Evolutionary conservation across 2,113 vertebrate species (phyloP), one percentile per base, ranked within the genome.

Genomic region (Calidris pygmaea): DNA sequence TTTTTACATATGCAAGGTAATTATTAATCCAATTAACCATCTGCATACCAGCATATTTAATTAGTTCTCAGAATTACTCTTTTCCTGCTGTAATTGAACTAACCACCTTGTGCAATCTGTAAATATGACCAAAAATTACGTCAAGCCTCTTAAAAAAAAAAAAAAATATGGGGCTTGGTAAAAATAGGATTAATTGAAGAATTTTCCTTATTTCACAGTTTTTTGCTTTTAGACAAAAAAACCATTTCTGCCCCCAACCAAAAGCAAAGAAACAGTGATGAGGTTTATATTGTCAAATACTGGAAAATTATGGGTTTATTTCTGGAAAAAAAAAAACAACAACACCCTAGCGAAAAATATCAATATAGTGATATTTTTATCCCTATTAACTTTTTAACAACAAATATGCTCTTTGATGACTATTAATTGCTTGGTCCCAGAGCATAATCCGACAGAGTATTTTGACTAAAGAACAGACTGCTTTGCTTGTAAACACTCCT

Each of bases 21-120:
- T 96, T 93, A 94, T 96, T 96, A 94, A 96, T 95, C 89, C 89
- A 97, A 95, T 97, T 95, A 96, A 95, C 94, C 92, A 94, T 96
- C 90, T 95, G 93, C 65, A 95, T 93, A 52, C 92, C 85, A 70
- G 63, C 32, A 50, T 73, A 91, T 79, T 82, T 92, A 91, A 96
- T 95, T 89, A 95, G 92, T 50, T 78, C 77, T 91, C 35, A 79
- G 66, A 82, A 92, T 78, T 66, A 87, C 41, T 75, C 73, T 85
- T 91, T 67, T 55, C 90, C 48, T 94, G 66, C 29, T 92, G 77
- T 85, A 83, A 70, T 74, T 93, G 92, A 95, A 78, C 70, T 48
- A 82, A 79, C 11, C 50, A 87, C 45, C 77, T 91, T 85, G 13
- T 80, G 19, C 71, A 76, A 60, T 41, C 58, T 85, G 74, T 41